Evolutionary conservation across 2,797 vertebrate genomes (phyloP), one percentile per base, ranked within the genome.

Genomic region (Eurystomus glaucurus): DNA sequence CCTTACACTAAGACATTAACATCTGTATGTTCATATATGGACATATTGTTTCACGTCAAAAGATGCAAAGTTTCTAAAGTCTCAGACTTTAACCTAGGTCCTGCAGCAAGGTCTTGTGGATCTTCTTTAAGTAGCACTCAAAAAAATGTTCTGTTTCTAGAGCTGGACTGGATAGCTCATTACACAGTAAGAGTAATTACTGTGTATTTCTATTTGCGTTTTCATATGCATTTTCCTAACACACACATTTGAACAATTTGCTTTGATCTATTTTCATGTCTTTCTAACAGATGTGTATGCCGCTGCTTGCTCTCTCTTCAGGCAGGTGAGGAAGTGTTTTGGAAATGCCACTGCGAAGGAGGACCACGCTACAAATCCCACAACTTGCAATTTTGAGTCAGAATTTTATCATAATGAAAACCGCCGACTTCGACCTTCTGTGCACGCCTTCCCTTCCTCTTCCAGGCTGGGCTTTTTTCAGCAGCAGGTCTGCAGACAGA

Each of bases 401-500:
- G 35, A 83, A 83, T 90, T 90, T 68, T 91, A 87, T 94, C 74
- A 26, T 74, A 69, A 97, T 5, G 31, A 90, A 94, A 88, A 70
- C 29, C 4, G 2, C 66, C 3, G 1, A 51, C n/a, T 61, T 76
- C 13, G 1, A 43, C 78, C 82, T 52, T 82, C 48, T 18, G 2
- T 25, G 48, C 51, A 68, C 0, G 25, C 72, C 74, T 88, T 87
- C 12, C 54, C 80, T 97, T 96, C 93, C 91, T 80, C 77, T 95
- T 91, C 51, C 91, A 91, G 88, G 71, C 88, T 50, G 88, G 96
- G 76, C 55, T 93, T 51, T 88, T 96, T 94, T 60, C 29, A 1
- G 87, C 93, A 96, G 74, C 69, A 64, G 62, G 66, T 52, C 86
- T 80, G 91, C 85, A 96, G 93, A 96, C 93, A 79, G 95, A 92